phyloP scores from a whole-genome alignment of 2,888 invertebrate genomes.

The Alloscopus bannaensis region DNA sequence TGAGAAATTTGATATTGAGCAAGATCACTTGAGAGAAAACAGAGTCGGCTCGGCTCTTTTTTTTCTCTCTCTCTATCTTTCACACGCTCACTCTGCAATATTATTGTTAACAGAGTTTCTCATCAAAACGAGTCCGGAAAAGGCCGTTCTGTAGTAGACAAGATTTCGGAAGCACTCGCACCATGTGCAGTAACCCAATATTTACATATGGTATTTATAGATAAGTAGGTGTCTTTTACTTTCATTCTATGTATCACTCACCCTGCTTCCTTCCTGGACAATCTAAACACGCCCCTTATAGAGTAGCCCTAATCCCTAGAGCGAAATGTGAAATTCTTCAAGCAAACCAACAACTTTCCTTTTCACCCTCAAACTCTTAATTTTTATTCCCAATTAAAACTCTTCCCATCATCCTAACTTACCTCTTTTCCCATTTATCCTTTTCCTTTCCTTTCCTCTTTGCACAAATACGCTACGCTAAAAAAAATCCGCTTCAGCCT shows the following conservation, averaged over 20 bases:
- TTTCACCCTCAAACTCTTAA: conserved; percentile 52
- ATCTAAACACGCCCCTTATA: conserved; percentile 64
- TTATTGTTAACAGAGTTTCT: conserved; percentile 37
- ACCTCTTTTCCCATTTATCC: conserved; percentile 40
- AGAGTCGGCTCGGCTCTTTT: conserved; percentile 37
- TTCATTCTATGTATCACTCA: conserved; percentile 57
- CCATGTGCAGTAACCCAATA: conserved; percentile 53
- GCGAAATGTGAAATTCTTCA: conserved; percentile 61
- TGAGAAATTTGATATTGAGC: conserved; percentile 16
- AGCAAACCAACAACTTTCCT: conserved; percentile 40
- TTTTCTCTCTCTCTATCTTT: too few species aligned
- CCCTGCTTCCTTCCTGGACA: conserved; percentile 61
- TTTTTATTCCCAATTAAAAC: conserved; percentile 56
- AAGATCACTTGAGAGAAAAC: conserved; percentile 18
- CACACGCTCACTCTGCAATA: too few species aligned
- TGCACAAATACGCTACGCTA: not conserved
- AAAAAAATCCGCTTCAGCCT: too few species aligned
- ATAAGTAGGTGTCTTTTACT: conserved; percentile 47
- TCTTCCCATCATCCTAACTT: conserved; percentile 54
- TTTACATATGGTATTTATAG: conserved; percentile 49
- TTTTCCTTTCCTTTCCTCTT: conserved; percentile 23
- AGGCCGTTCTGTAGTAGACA: conserved; percentile 45
- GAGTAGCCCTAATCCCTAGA: conserved; percentile 60
- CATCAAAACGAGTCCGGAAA: conserved; percentile 62
- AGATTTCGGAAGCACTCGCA: conserved; percentile 59